Percentiles rank a stretch among this genome's conserved stretches.
Evolutionary conservation across 2,797 vertebrate species (phyloP).

Genomic region (Champsocephalus gunnari): DNA sequence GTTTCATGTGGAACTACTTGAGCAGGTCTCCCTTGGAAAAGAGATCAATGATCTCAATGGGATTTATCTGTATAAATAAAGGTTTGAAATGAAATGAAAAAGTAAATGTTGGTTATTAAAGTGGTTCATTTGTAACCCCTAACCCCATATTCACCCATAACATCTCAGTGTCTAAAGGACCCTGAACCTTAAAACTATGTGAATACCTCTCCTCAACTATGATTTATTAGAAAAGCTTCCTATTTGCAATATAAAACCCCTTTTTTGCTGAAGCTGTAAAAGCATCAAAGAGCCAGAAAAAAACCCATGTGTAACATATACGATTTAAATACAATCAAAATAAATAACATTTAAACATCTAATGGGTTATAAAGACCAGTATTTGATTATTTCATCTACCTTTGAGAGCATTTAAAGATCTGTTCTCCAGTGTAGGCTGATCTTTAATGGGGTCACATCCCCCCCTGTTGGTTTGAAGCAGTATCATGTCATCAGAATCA

Average conservation of each 20-base stretch:
- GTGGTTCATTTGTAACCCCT: too few species aligned
- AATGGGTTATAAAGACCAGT: background rate
- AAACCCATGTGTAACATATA: background rate
- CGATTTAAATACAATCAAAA: background rate
- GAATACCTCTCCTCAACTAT: background rate
- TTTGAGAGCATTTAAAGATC: background rate
- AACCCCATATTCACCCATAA: too few species aligned
- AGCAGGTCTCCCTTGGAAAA: too few species aligned
- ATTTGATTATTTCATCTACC: background rate
- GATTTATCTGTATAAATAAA: too few species aligned
- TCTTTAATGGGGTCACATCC: constrained; percentile 50
- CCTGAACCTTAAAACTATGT: background rate
- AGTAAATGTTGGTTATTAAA: too few species aligned
- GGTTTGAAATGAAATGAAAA: too few species aligned
- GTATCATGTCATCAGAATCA: constrained; percentile 1
- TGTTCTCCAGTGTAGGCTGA: background rate
- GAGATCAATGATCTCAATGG: too few species aligned
- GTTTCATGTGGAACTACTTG: too few species aligned
- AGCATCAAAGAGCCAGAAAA: background rate
- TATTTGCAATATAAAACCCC: background rate
- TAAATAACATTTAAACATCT: background rate
- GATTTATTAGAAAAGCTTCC: background rate
- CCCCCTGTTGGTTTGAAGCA: constrained; percentile 69
- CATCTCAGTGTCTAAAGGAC: too few species aligned
- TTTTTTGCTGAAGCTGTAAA: background rate